Conservation (phyloP, 1,140 invertebrate genomes). For the Scaptodrosophila lebanonensis region DNA sequence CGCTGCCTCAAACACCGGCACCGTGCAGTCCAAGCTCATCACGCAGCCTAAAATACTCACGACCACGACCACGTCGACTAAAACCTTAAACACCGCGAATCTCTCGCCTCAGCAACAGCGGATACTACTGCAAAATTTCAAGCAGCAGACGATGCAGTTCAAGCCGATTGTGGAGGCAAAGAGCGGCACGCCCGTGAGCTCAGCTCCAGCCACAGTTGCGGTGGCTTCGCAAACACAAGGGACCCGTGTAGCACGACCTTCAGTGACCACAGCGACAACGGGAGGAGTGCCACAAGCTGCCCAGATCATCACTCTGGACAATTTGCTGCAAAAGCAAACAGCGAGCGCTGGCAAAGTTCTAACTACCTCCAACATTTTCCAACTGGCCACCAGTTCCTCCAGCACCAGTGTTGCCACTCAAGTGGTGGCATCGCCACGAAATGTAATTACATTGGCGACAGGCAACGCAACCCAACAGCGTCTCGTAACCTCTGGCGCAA, state of each 20-base stretch:
- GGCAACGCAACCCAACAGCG: constrained; percentile 8
- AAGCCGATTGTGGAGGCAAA: no score
- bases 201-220: no score
- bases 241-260: not conserved
- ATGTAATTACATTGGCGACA: constrained; percentile 46
- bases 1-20: no score
- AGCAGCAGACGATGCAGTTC: constrained; percentile 37
- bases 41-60: constrained; percentile 55
- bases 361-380: constrained; percentile 40
- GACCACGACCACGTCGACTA: constrained; percentile 19
- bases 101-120: constrained; percentile 78
- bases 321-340: constrained; percentile 81
- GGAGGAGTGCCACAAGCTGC: constrained; percentile 66
- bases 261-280: constrained; percentile 7
- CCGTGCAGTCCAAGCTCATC: no score
- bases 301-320: constrained; percentile 84
- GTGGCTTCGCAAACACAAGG: not conserved
- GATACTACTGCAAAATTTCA: constrained; percentile 76
- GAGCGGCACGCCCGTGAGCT: no score
- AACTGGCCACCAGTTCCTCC: constrained; percentile 31
- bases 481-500: constrained; percentile 1
- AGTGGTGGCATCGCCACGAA: constrained; percentile 12
- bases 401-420: constrained; percentile 7
- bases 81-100: constrained; percentile 45
- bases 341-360: constrained; percentile 52